Evolutionary conservation across 35 echinoderm and acorn worm species (phyloP).

Genomic region (Heliocidaris tuberculata): DNA sequence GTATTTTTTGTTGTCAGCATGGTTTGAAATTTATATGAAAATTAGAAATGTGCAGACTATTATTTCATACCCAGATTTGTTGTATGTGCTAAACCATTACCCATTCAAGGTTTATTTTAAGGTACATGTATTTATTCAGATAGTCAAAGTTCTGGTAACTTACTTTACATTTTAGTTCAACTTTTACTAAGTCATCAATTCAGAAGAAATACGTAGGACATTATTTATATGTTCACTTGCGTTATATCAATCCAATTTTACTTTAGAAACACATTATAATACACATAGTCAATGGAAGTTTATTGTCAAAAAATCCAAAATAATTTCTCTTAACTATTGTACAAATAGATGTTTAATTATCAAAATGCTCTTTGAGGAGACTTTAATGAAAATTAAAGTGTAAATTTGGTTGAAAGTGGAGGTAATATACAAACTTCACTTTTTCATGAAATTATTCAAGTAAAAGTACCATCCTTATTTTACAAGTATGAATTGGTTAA

Average conservation of each 20-base stretch:
- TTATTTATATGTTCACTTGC: not conserved
- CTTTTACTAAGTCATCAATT: not conserved
- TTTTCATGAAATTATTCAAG: not conserved
- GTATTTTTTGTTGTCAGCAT: not conserved
- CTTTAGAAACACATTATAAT: not conserved
- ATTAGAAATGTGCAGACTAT: not conserved
- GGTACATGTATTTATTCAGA: not conserved
- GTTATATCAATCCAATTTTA: too few relatives aligned
- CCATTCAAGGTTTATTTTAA: not conserved
- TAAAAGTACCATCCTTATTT: not conserved
- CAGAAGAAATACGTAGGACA: not conserved
- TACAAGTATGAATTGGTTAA: not conserved
- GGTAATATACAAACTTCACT: too few relatives aligned
- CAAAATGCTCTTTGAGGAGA: too few relatives aligned
- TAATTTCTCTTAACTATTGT: not conserved
- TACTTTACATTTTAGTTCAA: not conserved
- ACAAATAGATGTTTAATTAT: too few relatives aligned
- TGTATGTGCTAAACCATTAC: not conserved
- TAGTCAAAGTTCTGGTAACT: not conserved
- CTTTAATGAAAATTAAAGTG: too few relatives aligned
- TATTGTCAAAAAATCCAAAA: not conserved
- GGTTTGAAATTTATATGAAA: not conserved
- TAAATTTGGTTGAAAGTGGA: too few relatives aligned
- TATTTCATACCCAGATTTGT: not conserved
- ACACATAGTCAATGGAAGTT: not conserved